Evolutionary conservation across 2,113 vertebrate genomes (phyloP), one percentile per base, ranked within the genome.

Genomic region (Chaetorhynchus papuensis): DNA sequence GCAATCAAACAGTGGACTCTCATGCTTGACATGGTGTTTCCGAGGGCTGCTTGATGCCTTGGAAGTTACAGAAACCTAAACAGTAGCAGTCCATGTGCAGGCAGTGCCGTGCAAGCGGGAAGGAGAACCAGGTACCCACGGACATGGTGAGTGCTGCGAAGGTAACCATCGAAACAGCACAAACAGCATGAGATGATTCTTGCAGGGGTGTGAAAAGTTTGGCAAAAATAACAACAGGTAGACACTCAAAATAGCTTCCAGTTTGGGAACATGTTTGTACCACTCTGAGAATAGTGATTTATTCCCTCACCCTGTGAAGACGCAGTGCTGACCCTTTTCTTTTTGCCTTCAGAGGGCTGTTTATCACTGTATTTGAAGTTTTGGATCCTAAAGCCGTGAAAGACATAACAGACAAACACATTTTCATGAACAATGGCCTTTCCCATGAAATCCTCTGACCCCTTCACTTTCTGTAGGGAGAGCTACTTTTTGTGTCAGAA

Each of bases 381-480:
- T 79, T 66, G 50, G 75, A 90, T 75, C 33, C 50, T 83, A 72
- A 83, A 93, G 52, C 52, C 68, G 47, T 83, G 75, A 88, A 92
- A 93, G 59, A 52, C 24, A 53, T 65, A 96, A 94, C 17, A 94
- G 74, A 87, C 45, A 86, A 88, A 86, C 19, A 12, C 1, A 0
- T 80, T 95, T 90, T 86, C 3, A 7, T 86, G 87, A 96, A 77
- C 72, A 90, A 37, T 72, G 52, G 54, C 56, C 90, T 95, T 94
- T 96, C 71, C 75, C 54, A 52, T 88, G 79, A 90, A 93, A 65
- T 93, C 47, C n/a, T 93, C 66, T 94, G 84, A 94, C 81, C 79
- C 8, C 35, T 92, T 88, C 26, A 16, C 21, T 93, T 77, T 95
- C 87, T 4, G 0, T 9, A 66, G 74, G 75, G 74, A 93, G 47